Evolutionary conservation across 2,113 vertebrate species (phyloP).

Genomic region (Lichenostomus cassidix): DNA sequence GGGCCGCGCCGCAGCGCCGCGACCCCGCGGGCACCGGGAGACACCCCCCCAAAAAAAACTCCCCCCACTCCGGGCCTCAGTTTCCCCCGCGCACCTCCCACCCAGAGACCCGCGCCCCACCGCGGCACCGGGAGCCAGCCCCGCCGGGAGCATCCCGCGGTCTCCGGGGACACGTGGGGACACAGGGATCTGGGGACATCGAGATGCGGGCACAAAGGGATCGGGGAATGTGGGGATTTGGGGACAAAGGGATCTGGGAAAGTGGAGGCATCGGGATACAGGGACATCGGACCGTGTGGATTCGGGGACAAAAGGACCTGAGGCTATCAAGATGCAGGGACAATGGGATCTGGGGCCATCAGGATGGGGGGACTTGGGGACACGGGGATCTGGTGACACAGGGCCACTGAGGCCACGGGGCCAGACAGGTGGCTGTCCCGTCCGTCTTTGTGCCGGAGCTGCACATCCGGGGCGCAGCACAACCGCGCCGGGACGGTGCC

Average conservation of each 20-base stretch:
- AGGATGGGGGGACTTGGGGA: not conserved
- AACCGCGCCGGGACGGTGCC: not conserved
- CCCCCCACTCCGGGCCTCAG: not conserved
- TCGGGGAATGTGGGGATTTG: rapidly evolving
- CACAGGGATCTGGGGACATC: not conserved
- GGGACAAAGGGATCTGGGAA: not conserved
- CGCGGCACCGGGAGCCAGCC: not conserved
- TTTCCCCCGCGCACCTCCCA: not conserved
- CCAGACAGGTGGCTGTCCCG: not conserved
- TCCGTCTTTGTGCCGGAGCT: not conserved
- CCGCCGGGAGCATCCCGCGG: not conserved
- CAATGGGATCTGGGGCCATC: rapidly evolving
- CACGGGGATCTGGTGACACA: not conserved
- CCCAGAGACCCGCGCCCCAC: too few species aligned
- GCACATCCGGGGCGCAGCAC: not conserved
- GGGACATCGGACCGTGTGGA: not conserved
- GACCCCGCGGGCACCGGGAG: not conserved
- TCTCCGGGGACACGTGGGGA: not conserved
- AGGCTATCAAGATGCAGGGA: not conserved
- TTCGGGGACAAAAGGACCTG: not conserved
- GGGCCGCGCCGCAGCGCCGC: not conserved
- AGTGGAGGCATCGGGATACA: not conserved
- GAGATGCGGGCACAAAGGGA: not conserved
- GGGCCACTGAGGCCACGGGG: not conserved
- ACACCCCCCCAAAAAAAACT: too few species aligned